Conservation (phyloP, 2,797 vertebrate species). For the Yasuhikotakia modesta region DNA sequence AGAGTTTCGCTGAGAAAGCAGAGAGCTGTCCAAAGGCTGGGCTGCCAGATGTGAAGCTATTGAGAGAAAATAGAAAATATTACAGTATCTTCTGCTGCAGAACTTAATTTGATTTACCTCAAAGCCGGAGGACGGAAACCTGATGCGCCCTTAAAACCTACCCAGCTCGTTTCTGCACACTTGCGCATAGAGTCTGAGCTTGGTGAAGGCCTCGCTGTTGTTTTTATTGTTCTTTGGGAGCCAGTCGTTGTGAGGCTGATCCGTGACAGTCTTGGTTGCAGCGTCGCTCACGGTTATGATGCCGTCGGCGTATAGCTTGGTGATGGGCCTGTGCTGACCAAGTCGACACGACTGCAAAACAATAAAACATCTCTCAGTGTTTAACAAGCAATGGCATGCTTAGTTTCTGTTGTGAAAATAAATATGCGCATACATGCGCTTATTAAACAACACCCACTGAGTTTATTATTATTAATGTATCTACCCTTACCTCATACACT, state of each 20-base stretch:
- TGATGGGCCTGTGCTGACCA: conserved; percentile 96
- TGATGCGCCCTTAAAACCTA: conserved; percentile 62
- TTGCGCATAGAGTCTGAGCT: conserved; percentile 98
- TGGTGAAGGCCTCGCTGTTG: conserved; percentile 90
- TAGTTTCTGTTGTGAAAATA: background rate
- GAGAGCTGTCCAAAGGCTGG: conserved; percentile 90
- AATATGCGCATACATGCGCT: background rate
- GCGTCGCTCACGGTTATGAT: conserved; percentile 90
- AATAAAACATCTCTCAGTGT: conserved; percentile 3
- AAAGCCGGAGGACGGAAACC: background rate
- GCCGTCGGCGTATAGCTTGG: conserved; percentile 91
- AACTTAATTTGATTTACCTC: background rate
- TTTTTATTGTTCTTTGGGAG: conserved; percentile 87
- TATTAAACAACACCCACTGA: background rate
- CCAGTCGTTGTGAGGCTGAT: conserved; percentile 94
- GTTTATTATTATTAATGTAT: background rate
- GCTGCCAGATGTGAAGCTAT: conserved; percentile 96
- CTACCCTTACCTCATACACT: conserved; percentile 88
- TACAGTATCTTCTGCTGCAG: background rate
- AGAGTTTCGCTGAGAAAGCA: conserved; percentile 89
- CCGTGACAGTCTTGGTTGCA: conserved; percentile 86
- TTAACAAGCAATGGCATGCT: background rate
- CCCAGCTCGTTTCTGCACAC: conserved; percentile 96
- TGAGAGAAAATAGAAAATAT: conserved; percentile 50
- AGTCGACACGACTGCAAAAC: conserved; percentile 88